Evolutionary conservation across 2,888 invertebrate genomes (phyloP).

Genomic region (Erebia palarica): DNA sequence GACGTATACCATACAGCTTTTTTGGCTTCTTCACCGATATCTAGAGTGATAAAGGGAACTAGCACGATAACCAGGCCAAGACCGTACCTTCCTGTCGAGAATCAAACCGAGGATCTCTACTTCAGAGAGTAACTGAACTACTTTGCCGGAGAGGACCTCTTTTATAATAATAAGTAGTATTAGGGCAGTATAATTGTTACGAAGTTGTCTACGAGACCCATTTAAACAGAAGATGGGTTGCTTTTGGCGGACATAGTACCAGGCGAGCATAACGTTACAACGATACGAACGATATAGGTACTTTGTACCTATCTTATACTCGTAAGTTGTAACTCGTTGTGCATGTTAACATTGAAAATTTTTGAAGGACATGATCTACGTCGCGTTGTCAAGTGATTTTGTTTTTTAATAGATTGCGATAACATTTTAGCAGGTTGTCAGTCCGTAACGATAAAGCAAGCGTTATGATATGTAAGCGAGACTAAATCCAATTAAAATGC

Average conservation of each 20-base stretch:
- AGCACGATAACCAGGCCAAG: not conserved
- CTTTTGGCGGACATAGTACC: not conserved
- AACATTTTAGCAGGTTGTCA: slow-evolving; percentile 19
- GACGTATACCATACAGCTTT: not conserved
- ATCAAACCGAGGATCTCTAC: not conserved
- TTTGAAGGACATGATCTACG: not conserved
- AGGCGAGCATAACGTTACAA: not conserved
- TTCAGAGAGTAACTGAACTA: not conserved
- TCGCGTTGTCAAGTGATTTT: not conserved
- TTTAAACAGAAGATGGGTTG: too few relatives aligned
- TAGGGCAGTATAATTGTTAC: too few relatives aligned
- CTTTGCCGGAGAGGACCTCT: too few relatives aligned
- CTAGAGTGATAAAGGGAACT: too few relatives aligned
- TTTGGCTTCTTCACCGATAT: not conserved
- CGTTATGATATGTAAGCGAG: slow-evolving; percentile 48
- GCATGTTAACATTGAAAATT: not conserved
- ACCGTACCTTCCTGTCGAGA: not conserved
- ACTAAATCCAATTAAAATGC: slow-evolving; percentile 62
- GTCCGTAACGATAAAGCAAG: slow-evolving; percentile 44
- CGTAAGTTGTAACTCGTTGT: not conserved
- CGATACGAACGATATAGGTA: not conserved
- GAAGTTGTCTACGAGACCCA: too few relatives aligned
- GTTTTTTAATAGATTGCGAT: slow-evolving; percentile 3
- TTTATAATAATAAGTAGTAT: too few relatives aligned
- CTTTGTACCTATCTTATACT: not conserved